A percentile compares a stretch with the other conserved stretches of the same genome.
These are phyloP conservation scores for Dermolepida albohirtum DNA, from an alignment of 2,888 invertebrate genomes.

Conservation along the genomic window DNA sequence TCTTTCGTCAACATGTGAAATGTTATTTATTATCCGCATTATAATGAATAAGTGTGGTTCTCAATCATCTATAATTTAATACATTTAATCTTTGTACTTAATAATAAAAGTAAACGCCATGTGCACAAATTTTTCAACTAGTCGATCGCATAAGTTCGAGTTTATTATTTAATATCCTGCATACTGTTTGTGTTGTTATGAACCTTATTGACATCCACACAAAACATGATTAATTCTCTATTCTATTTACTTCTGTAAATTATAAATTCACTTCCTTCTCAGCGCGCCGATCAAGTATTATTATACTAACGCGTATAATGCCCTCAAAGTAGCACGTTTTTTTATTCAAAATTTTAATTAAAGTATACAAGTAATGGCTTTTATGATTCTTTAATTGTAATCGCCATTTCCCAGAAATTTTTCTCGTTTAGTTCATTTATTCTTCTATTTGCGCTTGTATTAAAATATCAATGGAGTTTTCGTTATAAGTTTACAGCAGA, in stretches of 20 bases:
- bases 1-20: too few species aligned
- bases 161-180: too few species aligned
- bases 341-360: slow-evolving; percentile 5
- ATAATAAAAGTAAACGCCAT: slow-evolving; percentile 18
- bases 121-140: slow-evolving; percentile 15
- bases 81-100: too few species aligned
- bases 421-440: neutral
- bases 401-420: neutral
- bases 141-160: too few species aligned
- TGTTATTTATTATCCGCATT: too few species aligned
- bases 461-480: slow-evolving; percentile 25
- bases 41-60: too few species aligned
- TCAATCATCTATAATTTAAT: too few species aligned
- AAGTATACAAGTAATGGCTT: neutral
- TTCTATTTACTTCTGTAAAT: slow-evolving; percentile 9
- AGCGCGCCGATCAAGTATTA: neutral
- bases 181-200: neutral
- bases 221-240: slow-evolving; percentile 14
- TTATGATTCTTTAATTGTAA: neutral
- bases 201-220: neutral
- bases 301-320: too few species aligned
- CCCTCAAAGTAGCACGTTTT: too few species aligned
- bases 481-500: slow-evolving; percentile 3
- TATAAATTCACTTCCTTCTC: slow-evolving; percentile 5
- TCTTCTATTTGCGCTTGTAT: neutral